Conservation (phyloP, 2,113 vertebrate species). For the Porphyrio hochstetteri region DNA sequence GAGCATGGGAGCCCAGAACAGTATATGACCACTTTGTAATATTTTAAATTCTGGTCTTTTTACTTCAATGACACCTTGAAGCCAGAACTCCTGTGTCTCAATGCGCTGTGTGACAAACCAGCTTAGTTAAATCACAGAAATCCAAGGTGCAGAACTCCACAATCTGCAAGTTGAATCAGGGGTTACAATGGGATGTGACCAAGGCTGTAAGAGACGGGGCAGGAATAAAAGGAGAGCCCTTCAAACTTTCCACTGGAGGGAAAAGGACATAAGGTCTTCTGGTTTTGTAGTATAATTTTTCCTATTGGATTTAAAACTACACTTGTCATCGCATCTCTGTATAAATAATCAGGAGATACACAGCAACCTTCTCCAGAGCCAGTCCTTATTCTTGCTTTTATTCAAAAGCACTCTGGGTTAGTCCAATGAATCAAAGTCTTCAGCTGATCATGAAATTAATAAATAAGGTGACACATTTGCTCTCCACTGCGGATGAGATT, state of each 20-base stretch:
- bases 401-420: neutral
- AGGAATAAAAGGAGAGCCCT: neutral
- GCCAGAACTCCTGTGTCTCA: neutral
- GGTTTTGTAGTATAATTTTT: neutral
- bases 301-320: neutral
- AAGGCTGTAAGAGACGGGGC: neutral
- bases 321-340: neutral
- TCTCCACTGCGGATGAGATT: slow-evolving; percentile 59
- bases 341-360: neutral
- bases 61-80: neutral
- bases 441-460: slow-evolving; percentile 47
- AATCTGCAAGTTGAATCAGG: neutral
- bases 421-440: slow-evolving; percentile 21
- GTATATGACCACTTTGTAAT: neutral
- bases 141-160: neutral
- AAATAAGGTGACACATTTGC: slow-evolving; percentile 63
- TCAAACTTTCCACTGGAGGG: neutral
- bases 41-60: neutral
- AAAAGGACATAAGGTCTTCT: neutral
- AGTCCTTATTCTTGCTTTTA: neutral
- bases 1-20: neutral
- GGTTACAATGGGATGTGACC: neutral
- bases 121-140: neutral
- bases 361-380: neutral
- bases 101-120: neutral